Percentiles rank a stretch among this genome's conserved stretches.
Evolutionary conservation across 2,797 vertebrate species (phyloP).

Genomic region (Phrynocephalus forsythii): DNA sequence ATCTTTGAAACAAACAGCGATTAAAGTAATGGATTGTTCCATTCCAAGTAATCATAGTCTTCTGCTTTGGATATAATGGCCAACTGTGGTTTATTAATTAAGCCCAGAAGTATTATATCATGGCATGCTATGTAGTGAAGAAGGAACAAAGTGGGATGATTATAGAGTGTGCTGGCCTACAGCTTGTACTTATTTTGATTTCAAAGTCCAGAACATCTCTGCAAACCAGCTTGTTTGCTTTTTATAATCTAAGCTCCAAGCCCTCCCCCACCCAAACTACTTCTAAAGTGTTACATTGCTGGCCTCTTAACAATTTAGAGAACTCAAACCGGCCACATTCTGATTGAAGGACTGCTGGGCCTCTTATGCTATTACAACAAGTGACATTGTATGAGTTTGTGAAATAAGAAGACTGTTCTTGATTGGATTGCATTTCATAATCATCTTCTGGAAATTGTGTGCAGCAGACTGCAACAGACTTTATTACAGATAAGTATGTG

Average conservation of each 20-base stretch:
- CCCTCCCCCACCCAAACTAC: no score
- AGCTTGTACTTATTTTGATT: background rate
- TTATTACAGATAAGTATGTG: constrained; percentile 22
- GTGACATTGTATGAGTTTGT: constrained; percentile 47
- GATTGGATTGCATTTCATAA: constrained; percentile 66
- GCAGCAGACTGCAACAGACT: constrained; percentile 63
- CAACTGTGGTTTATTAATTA: background rate
- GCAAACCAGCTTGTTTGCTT: background rate
- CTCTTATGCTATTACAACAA: constrained; percentile 29
- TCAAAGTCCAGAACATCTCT: background rate
- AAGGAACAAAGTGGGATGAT: background rate
- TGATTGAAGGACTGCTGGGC: constrained; percentile 16
- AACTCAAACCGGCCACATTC: background rate
- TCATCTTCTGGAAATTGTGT: constrained; percentile 58
- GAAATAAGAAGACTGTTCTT: constrained; percentile 66
- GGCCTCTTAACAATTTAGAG: background rate
- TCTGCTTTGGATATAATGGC: background rate
- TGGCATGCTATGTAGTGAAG: background rate
- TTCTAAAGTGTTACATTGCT: background rate
- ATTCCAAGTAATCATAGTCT: background rate
- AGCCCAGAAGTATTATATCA: background rate
- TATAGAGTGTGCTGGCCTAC: background rate
- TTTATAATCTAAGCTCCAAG: background rate
- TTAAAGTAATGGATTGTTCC: background rate
- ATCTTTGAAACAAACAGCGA: background rate